These are phyloP conservation scores for Ylistrum balloti DNA, from an alignment of 1,140 invertebrate species.

Conservation along the genomic window DNA sequence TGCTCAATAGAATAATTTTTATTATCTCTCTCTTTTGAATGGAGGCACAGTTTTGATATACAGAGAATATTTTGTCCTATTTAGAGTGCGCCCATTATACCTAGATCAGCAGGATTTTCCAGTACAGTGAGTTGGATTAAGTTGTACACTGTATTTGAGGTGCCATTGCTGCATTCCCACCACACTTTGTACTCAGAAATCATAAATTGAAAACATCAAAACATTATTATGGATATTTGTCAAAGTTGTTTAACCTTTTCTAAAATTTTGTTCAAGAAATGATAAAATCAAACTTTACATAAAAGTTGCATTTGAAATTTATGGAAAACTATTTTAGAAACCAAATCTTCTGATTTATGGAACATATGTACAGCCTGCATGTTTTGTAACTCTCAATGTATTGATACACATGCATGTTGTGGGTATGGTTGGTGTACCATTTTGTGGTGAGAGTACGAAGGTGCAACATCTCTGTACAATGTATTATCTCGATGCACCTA, in stretches of 20 bases:
- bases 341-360: too few species aligned
- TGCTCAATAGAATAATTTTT: too few species aligned
- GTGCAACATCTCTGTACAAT: not conserved
- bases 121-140: slow-evolving; percentile 8
- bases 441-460: not conserved
- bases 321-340: too few species aligned
- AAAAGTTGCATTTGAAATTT: too few species aligned
- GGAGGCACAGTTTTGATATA: not conserved
- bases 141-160: not conserved
- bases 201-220: not conserved
- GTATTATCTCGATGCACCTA: not conserved
- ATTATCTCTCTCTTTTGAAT: too few species aligned
- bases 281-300: too few species aligned
- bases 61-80: slow-evolving; percentile 29
- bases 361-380: not conserved
- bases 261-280: too few species aligned
- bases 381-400: not conserved
- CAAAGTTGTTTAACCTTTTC: too few species aligned
- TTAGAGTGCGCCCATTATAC: not conserved
- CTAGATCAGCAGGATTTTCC: slow-evolving; percentile 32
- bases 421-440: not conserved
- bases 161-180: slow-evolving; percentile 15
- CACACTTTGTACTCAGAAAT: not conserved
- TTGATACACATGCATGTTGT: not conserved
- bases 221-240: not conserved